phyloP scores from a whole-genome alignment of 2,888 invertebrate species.

The Apodemia duryi region DNA sequence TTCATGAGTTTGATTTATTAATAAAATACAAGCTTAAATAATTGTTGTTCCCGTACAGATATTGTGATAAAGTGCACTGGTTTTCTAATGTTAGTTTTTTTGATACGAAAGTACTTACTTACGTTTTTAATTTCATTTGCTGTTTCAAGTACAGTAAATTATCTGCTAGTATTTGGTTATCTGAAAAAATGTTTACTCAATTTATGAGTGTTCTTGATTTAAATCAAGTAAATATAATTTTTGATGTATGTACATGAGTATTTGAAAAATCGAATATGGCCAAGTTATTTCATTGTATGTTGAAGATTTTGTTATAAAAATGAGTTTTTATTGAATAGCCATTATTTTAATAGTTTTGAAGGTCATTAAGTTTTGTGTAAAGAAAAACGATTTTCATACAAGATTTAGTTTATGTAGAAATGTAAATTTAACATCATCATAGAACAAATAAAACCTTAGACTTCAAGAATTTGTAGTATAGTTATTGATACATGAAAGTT shows the following conservation, averaged over 20 bases:
- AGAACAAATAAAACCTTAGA: too few relatives aligned
- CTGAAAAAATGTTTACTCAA: constrained; percentile 40
- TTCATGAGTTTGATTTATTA: constrained; percentile 49
- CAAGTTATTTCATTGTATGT: too few relatives aligned
- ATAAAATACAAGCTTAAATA: constrained; percentile 34
- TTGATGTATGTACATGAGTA: not conserved
- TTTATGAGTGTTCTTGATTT: constrained; percentile 20
- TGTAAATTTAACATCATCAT: too few relatives aligned
- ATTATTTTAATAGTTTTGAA: too few relatives aligned
- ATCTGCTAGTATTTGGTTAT: constrained; percentile 44
- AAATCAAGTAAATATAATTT: constrained; percentile 33
- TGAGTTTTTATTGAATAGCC: too few relatives aligned
- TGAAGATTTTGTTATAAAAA: too few relatives aligned
- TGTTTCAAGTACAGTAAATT: constrained; percentile 41
- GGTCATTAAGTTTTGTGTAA: too few relatives aligned
- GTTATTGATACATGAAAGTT: too few relatives aligned
- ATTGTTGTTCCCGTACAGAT: constrained; percentile 36
- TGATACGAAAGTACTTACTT: constrained; percentile 48
- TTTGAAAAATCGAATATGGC: too few relatives aligned
- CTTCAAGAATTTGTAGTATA: too few relatives aligned
- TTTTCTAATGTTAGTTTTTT: constrained; percentile 32
- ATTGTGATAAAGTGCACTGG: constrained; percentile 23
- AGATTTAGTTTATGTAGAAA: too few relatives aligned
- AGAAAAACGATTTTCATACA: too few relatives aligned
- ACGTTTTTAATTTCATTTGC: constrained; percentile 54